These are phyloP conservation scores for Ophonus ardosiacus DNA, from an alignment of 2,888 invertebrate genomes.

Conservation along the genomic window DNA sequence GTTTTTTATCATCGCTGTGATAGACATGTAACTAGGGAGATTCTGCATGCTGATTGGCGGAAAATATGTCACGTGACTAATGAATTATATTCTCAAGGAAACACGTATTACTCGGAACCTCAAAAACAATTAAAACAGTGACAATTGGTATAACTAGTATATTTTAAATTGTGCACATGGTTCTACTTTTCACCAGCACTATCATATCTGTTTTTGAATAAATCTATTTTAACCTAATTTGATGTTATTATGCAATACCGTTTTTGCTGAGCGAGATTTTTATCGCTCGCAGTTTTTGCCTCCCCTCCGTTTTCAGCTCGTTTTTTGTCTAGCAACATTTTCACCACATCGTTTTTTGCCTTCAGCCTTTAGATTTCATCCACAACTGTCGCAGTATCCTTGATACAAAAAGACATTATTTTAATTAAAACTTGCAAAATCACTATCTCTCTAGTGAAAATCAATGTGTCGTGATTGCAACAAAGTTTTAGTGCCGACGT, in stretches of 20 bases:
- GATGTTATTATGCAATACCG: not conserved
- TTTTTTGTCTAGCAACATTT: not conserved
- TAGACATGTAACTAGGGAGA: too few species aligned
- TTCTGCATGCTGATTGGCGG: too few species aligned
- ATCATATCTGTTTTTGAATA: too few species aligned
- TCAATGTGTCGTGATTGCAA: not conserved
- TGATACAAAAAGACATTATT: not conserved
- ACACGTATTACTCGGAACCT: too few species aligned
- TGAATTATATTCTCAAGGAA: too few species aligned
- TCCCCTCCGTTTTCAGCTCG: not conserved
- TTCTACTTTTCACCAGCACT: too few species aligned
- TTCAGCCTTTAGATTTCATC: not conserved
- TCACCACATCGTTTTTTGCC: not conserved
- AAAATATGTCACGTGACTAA: too few species aligned
- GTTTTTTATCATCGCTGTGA: too few species aligned
- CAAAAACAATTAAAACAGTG: too few species aligned
- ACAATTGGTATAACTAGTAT: too few species aligned
- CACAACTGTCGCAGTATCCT: not conserved
- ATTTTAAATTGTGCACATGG: too few species aligned
- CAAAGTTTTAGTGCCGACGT: not conserved
- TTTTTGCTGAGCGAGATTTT: not conserved
- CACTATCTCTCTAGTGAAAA: not conserved
- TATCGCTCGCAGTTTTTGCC: not conserved
- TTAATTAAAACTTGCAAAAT: not conserved
- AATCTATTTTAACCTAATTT: not conserved